Conservation (phyloP, 2,888 invertebrate genomes). For the Apotomis betuletana region DNA sequence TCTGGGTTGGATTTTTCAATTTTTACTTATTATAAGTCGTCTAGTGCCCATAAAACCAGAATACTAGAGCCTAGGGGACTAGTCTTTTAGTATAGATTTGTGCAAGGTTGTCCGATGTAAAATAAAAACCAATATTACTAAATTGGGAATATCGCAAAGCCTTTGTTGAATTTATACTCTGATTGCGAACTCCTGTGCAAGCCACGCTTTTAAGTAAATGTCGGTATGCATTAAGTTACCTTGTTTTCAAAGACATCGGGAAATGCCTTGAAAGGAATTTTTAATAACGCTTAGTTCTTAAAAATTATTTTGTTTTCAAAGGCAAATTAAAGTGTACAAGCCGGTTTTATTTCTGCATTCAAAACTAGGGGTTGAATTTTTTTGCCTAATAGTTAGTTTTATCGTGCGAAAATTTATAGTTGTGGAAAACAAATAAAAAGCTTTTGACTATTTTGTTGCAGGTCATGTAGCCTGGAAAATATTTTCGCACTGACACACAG, state of each 20-base stretch:
- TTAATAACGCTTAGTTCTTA: not conserved
- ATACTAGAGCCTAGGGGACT: too few species aligned
- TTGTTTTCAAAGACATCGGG: not conserved
- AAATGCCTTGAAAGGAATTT: not conserved
- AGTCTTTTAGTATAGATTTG: too few species aligned
- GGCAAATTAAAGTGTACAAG: not conserved
- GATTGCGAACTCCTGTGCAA: conserved; percentile 42
- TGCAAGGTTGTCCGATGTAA: too few species aligned
- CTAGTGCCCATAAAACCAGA: too few species aligned
- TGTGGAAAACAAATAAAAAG: not conserved
- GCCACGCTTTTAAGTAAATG: conserved; percentile 67
- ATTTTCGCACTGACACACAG: too few species aligned
- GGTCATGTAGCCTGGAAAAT: too few species aligned
- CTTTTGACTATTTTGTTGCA: too few species aligned
- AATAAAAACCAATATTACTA: too few species aligned
- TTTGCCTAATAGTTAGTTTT: not conserved
- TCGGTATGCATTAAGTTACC: conserved; percentile 38
- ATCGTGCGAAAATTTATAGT: not conserved
- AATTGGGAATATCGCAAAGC: too few species aligned
- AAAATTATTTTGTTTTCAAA: not conserved
- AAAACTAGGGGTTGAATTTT: not conserved
- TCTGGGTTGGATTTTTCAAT: too few species aligned
- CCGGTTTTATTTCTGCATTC: not conserved
- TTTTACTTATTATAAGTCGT: too few species aligned
- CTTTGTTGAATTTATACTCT: too few species aligned